A percentile compares a stretch with the other conserved stretches of the same genome.
Evolutionary conservation across 2,888 invertebrate species (phyloP).

Genomic region (Stenodera caucasica): DNA sequence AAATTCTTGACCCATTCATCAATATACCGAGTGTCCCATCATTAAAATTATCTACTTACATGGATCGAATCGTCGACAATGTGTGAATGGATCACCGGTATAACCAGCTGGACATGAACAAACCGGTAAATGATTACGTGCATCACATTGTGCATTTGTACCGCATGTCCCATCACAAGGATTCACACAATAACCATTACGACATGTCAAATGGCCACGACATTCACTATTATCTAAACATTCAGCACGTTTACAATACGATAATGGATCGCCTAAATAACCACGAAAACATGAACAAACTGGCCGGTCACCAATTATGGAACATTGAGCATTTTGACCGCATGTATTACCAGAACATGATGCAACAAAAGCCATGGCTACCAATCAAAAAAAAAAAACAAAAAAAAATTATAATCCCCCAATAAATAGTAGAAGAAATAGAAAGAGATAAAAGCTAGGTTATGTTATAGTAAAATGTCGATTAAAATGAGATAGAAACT

Average conservation of each 20-base stretch:
- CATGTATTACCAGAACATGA: constrained; percentile 64
- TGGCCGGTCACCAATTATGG: constrained; percentile 66
- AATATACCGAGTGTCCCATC: too few species aligned
- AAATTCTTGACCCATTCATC: too few species aligned
- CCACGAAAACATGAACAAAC: constrained; percentile 81
- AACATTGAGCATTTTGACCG: constrained; percentile 70
- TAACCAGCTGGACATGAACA: constrained; percentile 79
- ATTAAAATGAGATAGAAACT: neutral
- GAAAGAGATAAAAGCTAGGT: neutral
- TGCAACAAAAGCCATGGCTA: constrained; percentile 32
- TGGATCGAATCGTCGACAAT: constrained; percentile 74
- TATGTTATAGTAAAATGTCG: neutral
- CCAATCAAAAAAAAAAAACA: neutral
- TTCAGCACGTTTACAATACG: constrained; percentile 64
- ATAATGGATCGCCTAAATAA: constrained; percentile 77
- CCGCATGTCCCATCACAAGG: constrained; percentile 80
- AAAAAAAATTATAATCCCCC: too few species aligned
- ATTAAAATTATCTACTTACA: constrained; percentile 58
- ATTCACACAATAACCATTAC: constrained; percentile 76
- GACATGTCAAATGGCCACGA: constrained; percentile 69
- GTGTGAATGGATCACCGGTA: constrained; percentile 75
- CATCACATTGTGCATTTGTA: constrained; percentile 73
- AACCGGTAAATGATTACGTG: constrained; percentile 75
- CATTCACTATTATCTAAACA: constrained; percentile 74
- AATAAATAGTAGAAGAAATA: neutral